Base-by-base conservation (phyloP, 2,797 vertebrate species). In the Sphenopsis melanotis region DNA sequence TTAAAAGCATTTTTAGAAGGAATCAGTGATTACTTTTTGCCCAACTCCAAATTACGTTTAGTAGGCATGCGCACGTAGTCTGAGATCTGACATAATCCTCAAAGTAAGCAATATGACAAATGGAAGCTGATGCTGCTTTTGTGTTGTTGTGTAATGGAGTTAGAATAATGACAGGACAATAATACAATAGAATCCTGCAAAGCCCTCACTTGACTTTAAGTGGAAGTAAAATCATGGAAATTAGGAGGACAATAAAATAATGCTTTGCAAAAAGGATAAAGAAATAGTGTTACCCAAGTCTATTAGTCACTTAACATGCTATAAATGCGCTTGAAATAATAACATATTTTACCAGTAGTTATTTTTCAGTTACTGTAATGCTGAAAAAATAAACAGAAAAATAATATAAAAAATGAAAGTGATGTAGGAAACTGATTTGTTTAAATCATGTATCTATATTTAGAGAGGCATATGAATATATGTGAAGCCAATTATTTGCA, bases 311-410 rank as follows among this genome's bases (percentile, higher is more conserved):
- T 96, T 90, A 97, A 95, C 83, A 96, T 85, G 89, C 83, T 95
- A 90, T 89, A 92, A 97, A 98, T 96, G 96, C 95, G 96, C 97
- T 98, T 97, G 97, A 95, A 97, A 97, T 98, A 98, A 98, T 97
- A 97, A 87, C 95, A 95, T 96, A 93, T 96, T 97, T 97, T 96
- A 96, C 95, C 89, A 97, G 94, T 84, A 96, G 88, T 94, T 96
- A 96, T 90, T 97, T 98, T 97, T 97, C 96, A 97, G 97, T 98
- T 97, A 97, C 90, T 85, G 71, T 96, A 96, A 97, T 97, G 96
- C 68, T 95, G 83, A 96, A 96, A 95, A 97, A 96, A 97, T 96
- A 97, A 97, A 94, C 86, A 95, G 91, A 91, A 71, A 39, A 86
- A 50, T 95, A 89, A 97, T 93, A 87, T 71, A 61, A 93, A 97